Evolutionary conservation across 1,140 invertebrate genomes (phyloP).

Genomic region (Anthonomus grandis): DNA sequence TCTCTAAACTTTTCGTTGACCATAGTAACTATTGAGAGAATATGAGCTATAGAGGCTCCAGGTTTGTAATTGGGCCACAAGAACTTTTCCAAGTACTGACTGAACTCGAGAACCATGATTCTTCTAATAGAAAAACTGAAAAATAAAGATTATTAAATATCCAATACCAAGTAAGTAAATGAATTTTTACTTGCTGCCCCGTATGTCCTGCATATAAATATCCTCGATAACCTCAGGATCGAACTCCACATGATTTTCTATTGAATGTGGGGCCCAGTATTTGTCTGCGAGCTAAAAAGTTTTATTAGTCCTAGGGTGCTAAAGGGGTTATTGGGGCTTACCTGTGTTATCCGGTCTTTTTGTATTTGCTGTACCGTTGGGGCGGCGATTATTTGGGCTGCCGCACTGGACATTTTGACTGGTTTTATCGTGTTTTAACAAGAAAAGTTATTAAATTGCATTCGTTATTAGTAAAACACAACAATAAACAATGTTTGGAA

Average conservation of each 20-base stretch:
- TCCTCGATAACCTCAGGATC: slow-evolving; percentile 73
- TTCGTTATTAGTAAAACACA: no score
- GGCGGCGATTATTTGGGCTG: slow-evolving; percentile 38
- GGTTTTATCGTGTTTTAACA: neutral
- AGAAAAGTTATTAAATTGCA: no score
- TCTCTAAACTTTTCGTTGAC: slow-evolving; percentile 98
- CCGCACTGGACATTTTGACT: slow-evolving; percentile 1
- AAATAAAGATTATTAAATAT: slow-evolving; percentile 14
- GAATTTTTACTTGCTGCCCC: slow-evolving; percentile 59
- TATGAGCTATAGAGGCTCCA: slow-evolving; percentile 71
- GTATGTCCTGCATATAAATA: slow-evolving; percentile 79
- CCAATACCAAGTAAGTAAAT: neutral
- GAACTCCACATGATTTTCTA: slow-evolving; percentile 65
- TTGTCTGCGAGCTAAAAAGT: slow-evolving; percentile 72
- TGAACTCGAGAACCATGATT: slow-evolving; percentile 95
- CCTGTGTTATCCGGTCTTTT: slow-evolving; percentile 69
- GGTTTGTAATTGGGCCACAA: slow-evolving; percentile 92
- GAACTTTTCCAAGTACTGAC: slow-evolving; percentile 96
- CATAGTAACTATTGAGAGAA: slow-evolving; percentile 95
- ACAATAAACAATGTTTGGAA: no score
- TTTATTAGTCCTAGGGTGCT: slow-evolving; percentile 21
- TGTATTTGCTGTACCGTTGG: slow-evolving; percentile 77
- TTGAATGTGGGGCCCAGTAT: slow-evolving; percentile 83
- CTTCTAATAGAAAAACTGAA: slow-evolving; percentile 77
- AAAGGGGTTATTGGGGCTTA: slow-evolving; percentile 41